Base-by-base conservation (phyloP, 2,888 invertebrate species). In the Gastracanthus pulcherrimus region DNA sequence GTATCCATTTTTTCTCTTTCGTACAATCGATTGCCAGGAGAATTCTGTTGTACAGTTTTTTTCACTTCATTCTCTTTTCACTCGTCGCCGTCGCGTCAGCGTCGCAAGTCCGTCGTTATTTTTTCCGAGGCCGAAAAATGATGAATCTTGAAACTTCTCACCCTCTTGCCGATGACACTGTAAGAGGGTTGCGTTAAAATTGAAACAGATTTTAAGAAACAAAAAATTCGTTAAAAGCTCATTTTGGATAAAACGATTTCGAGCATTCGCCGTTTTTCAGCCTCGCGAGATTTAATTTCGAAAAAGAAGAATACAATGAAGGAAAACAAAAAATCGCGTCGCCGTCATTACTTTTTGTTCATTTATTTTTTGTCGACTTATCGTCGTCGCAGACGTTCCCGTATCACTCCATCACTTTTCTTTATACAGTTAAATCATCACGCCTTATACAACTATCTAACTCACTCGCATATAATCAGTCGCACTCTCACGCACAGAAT, bases 371-470 rank as follows among this genome's bases (percentile, higher is more conserved):
- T 76, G 80, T 76, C 79, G 80, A 80, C 80, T 82, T 82, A 80
- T 80, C 76, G 80, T 81, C 83, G 78, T 81, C 78, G 75, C 62
- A 80, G 76, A 81, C 78, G 83, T 80, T 80, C 62, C 77, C 82
- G 75, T 78, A 83, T 81, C 77, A 64, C 81, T 81, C 67, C 72
- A 70, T 75, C 64, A 71, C 60, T 74, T 76, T 67, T 66, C 71
- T 80, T 82, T 80, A 70, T 77, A 82, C 79, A 82, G 48, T 72
- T 76, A 76, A 74, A 82, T 76, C 76, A 82, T 80, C 80, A 77
- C 81, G 80, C 78, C 78, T 76, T 82, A 82, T 45, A 80, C 80
- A 76, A 81, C 69, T 81, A 83, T 71, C 70, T 66, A 76, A 66
- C 64, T 80, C 80, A 29, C 75, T 64, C 72, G 29, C 70, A 72